These are phyloP conservation scores for Knipowitschia caucasica DNA, from an alignment of 2,797 vertebrate genomes.

Conservation along the genomic window DNA sequence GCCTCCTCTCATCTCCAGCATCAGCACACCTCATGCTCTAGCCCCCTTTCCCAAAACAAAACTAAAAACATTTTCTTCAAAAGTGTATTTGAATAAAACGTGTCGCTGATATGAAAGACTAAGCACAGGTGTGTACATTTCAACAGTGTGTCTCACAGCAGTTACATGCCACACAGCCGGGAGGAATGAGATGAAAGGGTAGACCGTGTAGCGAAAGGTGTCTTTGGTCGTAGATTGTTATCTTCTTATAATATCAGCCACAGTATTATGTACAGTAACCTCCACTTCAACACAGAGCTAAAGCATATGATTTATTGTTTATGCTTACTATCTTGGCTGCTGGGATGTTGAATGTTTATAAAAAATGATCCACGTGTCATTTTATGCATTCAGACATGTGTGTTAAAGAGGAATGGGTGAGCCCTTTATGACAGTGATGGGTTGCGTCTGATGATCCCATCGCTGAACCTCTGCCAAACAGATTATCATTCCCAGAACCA, in stretches of 20 bases:
- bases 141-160: constrained; percentile 89
- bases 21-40: constrained; percentile 38
- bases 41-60: constrained; percentile 14
- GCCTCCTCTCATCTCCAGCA: constrained; percentile 74
- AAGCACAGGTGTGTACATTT: constrained; percentile 85
- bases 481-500: constrained; percentile 60
- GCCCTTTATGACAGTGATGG: constrained; percentile 56
- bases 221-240: constrained; percentile 61
- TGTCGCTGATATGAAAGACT: constrained; percentile 93
- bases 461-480: constrained; percentile 54
- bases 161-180: constrained; percentile 88
- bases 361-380: constrained; percentile 30
- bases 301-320: constrained; percentile 35
- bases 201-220: constrained; percentile 70
- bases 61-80: constrained; percentile 80
- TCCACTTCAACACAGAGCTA: constrained; percentile 16
- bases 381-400: constrained; percentile 51
- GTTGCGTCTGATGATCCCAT: constrained; percentile 48
- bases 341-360: constrained; percentile 52
- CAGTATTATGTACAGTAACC: constrained; percentile 62
- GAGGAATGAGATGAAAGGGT: constrained; percentile 80
- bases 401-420: constrained; percentile 53
- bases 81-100: constrained; percentile 95
- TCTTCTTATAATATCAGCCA: constrained; percentile 60
- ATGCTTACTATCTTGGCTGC: constrained; percentile 35